Conservation (phyloP, 2,113 vertebrate species). For the Notothenia rossii region DNA sequence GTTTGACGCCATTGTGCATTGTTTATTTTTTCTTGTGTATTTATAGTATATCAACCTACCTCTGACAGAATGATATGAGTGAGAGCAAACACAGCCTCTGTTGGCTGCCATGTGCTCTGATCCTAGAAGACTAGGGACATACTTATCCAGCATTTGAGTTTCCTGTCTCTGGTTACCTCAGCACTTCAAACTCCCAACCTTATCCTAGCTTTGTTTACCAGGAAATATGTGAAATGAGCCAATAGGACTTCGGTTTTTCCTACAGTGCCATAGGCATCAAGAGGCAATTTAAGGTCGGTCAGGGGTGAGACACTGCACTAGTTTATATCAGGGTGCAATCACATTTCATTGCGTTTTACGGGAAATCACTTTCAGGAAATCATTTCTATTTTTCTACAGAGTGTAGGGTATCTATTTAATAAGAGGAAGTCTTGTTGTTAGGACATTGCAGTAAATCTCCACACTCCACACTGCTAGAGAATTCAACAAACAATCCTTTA, state of each 20-base stretch:
- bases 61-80: slow-evolving; percentile 50
- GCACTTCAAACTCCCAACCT: slow-evolving; percentile 49
- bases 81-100: slow-evolving; percentile 26
- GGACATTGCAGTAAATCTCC: slow-evolving; percentile 28
- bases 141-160: slow-evolving; percentile 36
- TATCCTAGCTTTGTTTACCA: slow-evolving; percentile 63
- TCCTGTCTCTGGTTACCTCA: slow-evolving; percentile 26
- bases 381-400: slow-evolving; percentile 44
- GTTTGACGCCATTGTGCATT: slow-evolving; percentile 68
- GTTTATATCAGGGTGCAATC: slow-evolving; percentile 59
- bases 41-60: slow-evolving; percentile 68
- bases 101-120: slow-evolving; percentile 1
- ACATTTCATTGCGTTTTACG: slow-evolving; percentile 52
- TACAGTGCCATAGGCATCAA: slow-evolving; percentile 60
- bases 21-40: slow-evolving; percentile 66
- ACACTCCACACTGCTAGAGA: slow-evolving; percentile 9
- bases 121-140: slow-evolving; percentile 20
- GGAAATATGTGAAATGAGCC: slow-evolving; percentile 60
- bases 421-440: slow-evolving; percentile 13
- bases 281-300: slow-evolving; percentile 72
- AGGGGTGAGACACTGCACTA: slow-evolving; percentile 66
- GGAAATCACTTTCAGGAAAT: slow-evolving; percentile 59
- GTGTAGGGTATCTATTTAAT: slow-evolving; percentile 40
- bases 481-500: slow-evolving; percentile 24
- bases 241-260: slow-evolving; percentile 48